Base-by-base conservation (phyloP, 2,888 invertebrate genomes). In the Catotricha subobsoleta region DNA sequence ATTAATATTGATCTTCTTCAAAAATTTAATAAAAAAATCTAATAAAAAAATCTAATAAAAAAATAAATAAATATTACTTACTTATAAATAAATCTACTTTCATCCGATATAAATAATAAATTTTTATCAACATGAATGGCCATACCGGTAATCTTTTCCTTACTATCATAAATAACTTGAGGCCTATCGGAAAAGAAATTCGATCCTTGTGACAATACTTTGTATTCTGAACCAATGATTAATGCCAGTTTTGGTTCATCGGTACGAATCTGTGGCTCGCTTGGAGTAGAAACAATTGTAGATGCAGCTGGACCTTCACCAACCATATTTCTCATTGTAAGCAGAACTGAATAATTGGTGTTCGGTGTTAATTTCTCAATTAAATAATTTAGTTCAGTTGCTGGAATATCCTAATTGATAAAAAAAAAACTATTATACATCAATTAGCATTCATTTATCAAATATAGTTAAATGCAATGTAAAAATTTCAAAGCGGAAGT, bases 291-390 rank as follows among this genome's bases (percentile, higher is more conserved):
- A 12, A 83, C 72, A 40, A 65, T 65, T 9, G 71, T 69, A 40
- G 64, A 64, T 1, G 76, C 74, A 5, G 71, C 61, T 1, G 87
- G 87, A 3, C 90, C 86, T 51, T 79, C 76, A 3, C 88, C 88
- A 23, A 76, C 72, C 2, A 71, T 71, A 54, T 88, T 88, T 47
- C 79, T 67, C 76, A 86, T 84, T 3, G 77, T 71, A 18, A 88
- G 70, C 12, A 76, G 74, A n/a, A 88, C 69, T 6, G 74, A 74
- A 55, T 87, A 90, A 52, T 77, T 78, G 18, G 72, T 71, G 19
- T 72, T 69, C 1, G 84, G 73, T 39, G 69, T 63, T 46, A 88
- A 64, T 54, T 80, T 76, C 64, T 76, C 76, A 51, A 82, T 78
- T 71, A 82, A 78, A 59, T 81, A 81, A 59, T 76, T 78, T 43